Percentiles rank a stretch among this genome's conserved stretches.
phyloP scores from a whole-genome alignment of 2,888 invertebrate species.

The Mesoligia furuncula region DNA sequence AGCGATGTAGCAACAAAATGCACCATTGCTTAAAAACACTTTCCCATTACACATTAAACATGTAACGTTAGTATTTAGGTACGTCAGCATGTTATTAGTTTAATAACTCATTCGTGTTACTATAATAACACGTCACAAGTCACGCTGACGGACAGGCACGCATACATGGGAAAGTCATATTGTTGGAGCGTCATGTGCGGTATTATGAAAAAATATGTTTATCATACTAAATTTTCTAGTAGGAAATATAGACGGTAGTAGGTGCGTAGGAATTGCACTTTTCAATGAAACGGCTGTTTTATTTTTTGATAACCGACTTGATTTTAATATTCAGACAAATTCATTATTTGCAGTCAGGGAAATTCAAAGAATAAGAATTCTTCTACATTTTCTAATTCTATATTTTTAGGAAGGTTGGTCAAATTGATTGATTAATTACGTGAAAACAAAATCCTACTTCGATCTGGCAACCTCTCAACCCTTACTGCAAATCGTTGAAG shows the following conservation, averaged over 20 bases:
- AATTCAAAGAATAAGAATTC: no score
- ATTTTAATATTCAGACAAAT: not conserved
- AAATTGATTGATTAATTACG: not conserved
- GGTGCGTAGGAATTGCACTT: no score
- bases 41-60: slow-evolving; percentile 8
- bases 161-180: slow-evolving; percentile 16
- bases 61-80: slow-evolving; percentile 8
- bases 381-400: not conserved
- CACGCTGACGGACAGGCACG: slow-evolving; percentile 57
- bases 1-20: not conserved
- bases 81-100: slow-evolving; percentile 28
- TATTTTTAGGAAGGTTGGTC: not conserved
- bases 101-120: slow-evolving; percentile 37
- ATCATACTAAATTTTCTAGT: no score
- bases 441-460: not conserved
- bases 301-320: no score
- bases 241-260: not conserved
- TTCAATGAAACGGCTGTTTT: no score
- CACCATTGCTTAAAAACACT: not conserved
- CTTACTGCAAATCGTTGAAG: slow-evolving; percentile 10
- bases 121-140: slow-evolving; percentile 52
- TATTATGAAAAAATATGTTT: not conserved
- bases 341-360: no score
- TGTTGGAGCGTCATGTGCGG: slow-evolving; percentile 21
- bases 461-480: not conserved